Base-by-base conservation (phyloP, 2,797 vertebrate species). In the Sternotherus odoratus region DNA sequence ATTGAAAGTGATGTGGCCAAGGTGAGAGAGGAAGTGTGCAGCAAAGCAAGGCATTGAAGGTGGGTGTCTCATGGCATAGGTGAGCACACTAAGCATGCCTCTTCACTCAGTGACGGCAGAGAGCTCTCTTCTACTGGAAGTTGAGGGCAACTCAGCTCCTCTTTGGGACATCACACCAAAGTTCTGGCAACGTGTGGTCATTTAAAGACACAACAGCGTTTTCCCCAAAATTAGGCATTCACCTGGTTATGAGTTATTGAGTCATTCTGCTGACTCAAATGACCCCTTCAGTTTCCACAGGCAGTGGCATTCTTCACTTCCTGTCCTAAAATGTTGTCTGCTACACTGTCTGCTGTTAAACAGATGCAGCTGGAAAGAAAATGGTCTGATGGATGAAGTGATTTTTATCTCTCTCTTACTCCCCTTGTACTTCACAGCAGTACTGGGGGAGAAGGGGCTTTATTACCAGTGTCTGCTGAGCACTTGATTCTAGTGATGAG, bases 331-430 rank as follows among this genome's bases (percentile, higher is more conserved):
- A 87, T 81, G 85, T 21, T 9, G 80, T 1, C 79, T 53, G 1
- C 28, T 30, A 0, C n/a, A n/a, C 15, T n/a, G 60, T 17, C 33
- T 74, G 83, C 79, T 92, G 21, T 60, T 79, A 36, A 16, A 83
- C 36, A 89, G 74, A 30, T 89, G 57, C 60, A 77, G 63, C 77
- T 85, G 81, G 49, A 51, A 30, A 56, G 63, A 12, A 17, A 66
- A 79, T n/a, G n/a, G 33, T 15, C 77, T 72, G 36, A 43, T 77
- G 79, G 91, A 80, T 89, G 39, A 83, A 89, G 51, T 28, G 23
- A 69, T 26, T 21, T 43, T 79, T 84, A 91, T 93, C 26, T 43
- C 88, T 90, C 86, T 56, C 53, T 86, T 88, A 33, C 80, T 75
- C 39, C 0, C 26, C 33, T 63, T 16, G 74, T 50, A 2, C 46